phyloP scores from a whole-genome alignment of 2,797 vertebrate genomes.

The Cottoperca gobio region DNA sequence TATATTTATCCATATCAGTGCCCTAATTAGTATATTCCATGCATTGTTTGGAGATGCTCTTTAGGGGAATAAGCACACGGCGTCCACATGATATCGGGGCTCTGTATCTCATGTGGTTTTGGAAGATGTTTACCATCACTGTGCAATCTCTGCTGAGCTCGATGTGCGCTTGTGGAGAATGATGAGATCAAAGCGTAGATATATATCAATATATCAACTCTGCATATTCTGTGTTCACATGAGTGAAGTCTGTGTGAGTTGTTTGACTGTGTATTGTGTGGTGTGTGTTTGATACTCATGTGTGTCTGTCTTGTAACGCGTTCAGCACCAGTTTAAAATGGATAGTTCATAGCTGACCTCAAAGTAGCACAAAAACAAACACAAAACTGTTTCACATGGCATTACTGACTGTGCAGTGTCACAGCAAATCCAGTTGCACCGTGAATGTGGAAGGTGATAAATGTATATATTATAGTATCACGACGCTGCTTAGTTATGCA shows the following conservation, averaged over 20 bases:
- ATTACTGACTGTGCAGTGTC: neutral
- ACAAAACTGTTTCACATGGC: neutral
- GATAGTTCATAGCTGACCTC: neutral
- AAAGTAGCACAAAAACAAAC: neutral
- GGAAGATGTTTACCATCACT: slow-evolving; percentile 22
- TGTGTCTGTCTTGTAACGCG: neutral
- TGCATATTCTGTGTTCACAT: neutral
- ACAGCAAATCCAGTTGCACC: neutral
- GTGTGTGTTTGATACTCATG: neutral
- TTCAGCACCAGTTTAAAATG: neutral
- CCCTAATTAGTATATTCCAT: slow-evolving; percentile 8
- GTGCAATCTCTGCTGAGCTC: slow-evolving; percentile 26
- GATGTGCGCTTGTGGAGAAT: slow-evolving; percentile 1
- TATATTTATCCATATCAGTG: slow-evolving; percentile 7
- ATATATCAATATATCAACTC: neutral
- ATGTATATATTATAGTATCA: neutral
- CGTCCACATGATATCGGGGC: slow-evolving; percentile 6
- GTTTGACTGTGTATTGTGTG: neutral
- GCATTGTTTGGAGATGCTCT: slow-evolving; percentile 3
- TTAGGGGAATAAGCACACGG: neutral
- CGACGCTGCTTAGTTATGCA: neutral
- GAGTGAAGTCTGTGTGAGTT: neutral
- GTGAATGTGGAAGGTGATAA: neutral
- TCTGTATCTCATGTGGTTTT: slow-evolving; percentile 36
- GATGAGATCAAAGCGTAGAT: slow-evolving; percentile 14